Base-by-base conservation (phyloP, 2,888 invertebrate genomes). In the Fragum whitleyi region DNA sequence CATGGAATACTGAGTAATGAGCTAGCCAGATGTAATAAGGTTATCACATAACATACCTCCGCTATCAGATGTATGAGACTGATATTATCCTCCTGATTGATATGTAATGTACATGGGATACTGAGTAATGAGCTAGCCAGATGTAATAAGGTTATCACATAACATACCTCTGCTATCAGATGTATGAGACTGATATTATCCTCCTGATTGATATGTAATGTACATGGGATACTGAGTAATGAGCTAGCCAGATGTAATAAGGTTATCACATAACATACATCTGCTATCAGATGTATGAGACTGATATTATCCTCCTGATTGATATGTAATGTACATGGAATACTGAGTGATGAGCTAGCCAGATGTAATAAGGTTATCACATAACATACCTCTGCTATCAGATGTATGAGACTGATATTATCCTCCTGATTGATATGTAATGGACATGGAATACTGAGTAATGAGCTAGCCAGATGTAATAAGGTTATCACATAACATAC, bases 361-460 rank as follows among this genome's bases (percentile, higher is more conserved):
- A 98, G 94, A 91, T 97, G 97, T 32, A 97, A 96, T 2, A 98
- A 98, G 97, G 93, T 19, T 94, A 91, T 42, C 94, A 93, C 5
- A 94, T 90, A 9, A 91, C 16, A 86, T 91, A 95, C 95, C 96
- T 97, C 97, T 94, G 97, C 96, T 85, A 98, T 96, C 73, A 98
- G 95, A 88, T 97, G 96, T 93, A 96, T 96, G 76, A 98, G 95
- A 1, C 97, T 96, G 85, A 97, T 95, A 77, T 97, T 96, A 87
- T 97, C 96, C 91, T 97, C 96, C 72, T 97, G 95, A 77, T 95
- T 95, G 93, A 98, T 96, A 88, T 96, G 96, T 67, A 98, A 95
- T 2, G 98, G 97, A 93, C 98, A 98, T 5, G 98, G 96, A 67
- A 98, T 95, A 1, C 97, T 97, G 93, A 98, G 97, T 84, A 99